Evolutionary conservation across 2,888 invertebrate species (phyloP), one percentile per base, ranked within the genome.

Genomic region (Allacma fusca): DNA sequence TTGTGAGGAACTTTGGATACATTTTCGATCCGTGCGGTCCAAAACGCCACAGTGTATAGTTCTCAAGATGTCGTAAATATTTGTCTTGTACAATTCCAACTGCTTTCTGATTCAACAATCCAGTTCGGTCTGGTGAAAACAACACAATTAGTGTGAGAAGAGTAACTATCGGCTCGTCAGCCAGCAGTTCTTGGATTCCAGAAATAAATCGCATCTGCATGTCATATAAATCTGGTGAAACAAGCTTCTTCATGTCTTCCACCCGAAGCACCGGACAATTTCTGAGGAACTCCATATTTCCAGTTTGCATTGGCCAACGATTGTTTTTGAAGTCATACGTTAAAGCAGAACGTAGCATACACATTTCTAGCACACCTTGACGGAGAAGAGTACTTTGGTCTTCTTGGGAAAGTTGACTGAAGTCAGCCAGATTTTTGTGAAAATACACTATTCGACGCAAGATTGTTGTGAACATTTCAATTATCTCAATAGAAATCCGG

Each of bases 281-380:
- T 77, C 84, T 82, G 79, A 85, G 82, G 72, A 84, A 78, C 57
- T 83, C 81, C 78, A 79, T 75, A 23, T 76, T 80, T 9, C 50
- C 50, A 16, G 68, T 68, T 26, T 80, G 78, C 68, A 75, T 79
- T 0, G 85, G 85, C 86, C 86, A 86, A 19, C 85, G 84, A 65
- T 84, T 82, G 29, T 84, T 81, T 68, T 84, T 81, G 7, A 85
- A 83, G 83, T 88, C 87, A 80, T 86, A 88, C 26, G 85, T 85
- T 83, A 87, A 86, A 1, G 87, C 87, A 16, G 87, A 87, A 7
- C 88, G 85, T 19, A 88, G 84, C 40, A 88, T 86, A 84, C 87
- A 87, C 81, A 88, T 86, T 82, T 88, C 88, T 81, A 88, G 85
- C 23, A 88, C 87, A 0, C 87, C 87, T 40, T 86, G 86, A 82